Conservation (phyloP, 2,113 vertebrate species). For the Progne subis region DNA sequence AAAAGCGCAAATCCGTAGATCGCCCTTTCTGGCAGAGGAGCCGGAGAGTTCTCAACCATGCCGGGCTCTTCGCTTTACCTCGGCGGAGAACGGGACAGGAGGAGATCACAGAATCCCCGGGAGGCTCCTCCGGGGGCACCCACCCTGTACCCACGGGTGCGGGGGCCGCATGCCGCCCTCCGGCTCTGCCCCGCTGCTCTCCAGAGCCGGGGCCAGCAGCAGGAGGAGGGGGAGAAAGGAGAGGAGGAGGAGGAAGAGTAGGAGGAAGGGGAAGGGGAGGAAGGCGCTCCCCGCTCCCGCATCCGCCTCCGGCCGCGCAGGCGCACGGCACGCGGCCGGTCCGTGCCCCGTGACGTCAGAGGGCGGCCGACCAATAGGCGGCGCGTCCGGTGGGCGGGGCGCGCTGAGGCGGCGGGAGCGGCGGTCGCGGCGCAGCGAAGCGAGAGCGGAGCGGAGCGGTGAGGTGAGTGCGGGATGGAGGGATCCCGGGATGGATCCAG, state of each 20-base stretch:
- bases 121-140: rapidly evolving
- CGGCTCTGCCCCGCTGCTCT: too few relatives aligned
- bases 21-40: conserved; percentile 90
- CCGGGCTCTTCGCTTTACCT: background rate
- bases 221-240: too few relatives aligned
- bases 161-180: too few relatives aligned
- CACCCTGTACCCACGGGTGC: too few relatives aligned
- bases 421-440: background rate
- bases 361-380: background rate
- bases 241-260: too few relatives aligned
- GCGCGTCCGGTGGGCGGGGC: background rate
- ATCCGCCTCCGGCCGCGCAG: too few relatives aligned
- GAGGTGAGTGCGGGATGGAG: background rate
- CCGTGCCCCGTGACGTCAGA: background rate
- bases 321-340: too few relatives aligned
- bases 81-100: rapidly evolving
- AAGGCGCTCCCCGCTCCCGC: too few relatives aligned
- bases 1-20: conserved; percentile 95
- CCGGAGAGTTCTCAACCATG: conserved; percentile 91
- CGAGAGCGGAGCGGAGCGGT: background rate
- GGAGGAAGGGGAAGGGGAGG: too few relatives aligned
- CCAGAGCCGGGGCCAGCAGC: too few relatives aligned
- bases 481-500: too few relatives aligned
- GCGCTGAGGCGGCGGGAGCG: background rate
- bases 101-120: rapidly evolving